Base-by-base conservation (phyloP, 2,797 vertebrate species). In the Okamejei kenojei region DNA sequence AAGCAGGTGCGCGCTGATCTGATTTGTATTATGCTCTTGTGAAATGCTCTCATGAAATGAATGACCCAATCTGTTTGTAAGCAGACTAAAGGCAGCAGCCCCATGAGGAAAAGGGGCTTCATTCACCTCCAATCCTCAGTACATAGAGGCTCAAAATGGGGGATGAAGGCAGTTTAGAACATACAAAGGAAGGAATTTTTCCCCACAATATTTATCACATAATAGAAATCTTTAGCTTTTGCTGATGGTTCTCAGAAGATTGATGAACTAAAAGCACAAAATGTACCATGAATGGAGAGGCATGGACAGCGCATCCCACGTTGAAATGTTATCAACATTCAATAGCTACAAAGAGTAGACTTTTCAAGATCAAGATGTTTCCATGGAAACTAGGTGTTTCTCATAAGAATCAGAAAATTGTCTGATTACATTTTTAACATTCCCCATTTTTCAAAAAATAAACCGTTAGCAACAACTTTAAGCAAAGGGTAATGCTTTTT, bases 331-430 rank as follows among this genome's bases (percentile, higher is more conserved):
- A 7, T 3, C 17, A 32, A 6, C 4, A 13, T 71, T 71, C 19
- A 90, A 90, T 71, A 71, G 35, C 32, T 23, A 38, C 65, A 90
- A 90, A 73, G 65, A 91, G 5, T 35, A 73, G 38, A 32, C 35
- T 91, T 73, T 68, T 21, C 65, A 35, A 71, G 68, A n/a, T 90
- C 88, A 45, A 73, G 63, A 35, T 9, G 65, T 73, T 73, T 90
- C 88, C 17, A n/a, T 90, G 65, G 88, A 71, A 90, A 45, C 65
- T 23, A 73, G 88, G 82, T 23, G 73, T 73, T 68, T 73, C 65
- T 73, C 32, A 90, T 73, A 71, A 68, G 23, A 32, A 73, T 38
- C 68, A 45, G 86, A 38, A 73, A 73, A 91, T 73, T 91, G 88
- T 74, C 65, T 73, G 35, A 38, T 91, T 38, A 73, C 45, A 73